Percentiles rank a stretch among this genome's conserved stretches.
Evolutionary conservation across 2,888 invertebrate species (phyloP).

Genomic region (Rhamnusium bicolor): DNA sequence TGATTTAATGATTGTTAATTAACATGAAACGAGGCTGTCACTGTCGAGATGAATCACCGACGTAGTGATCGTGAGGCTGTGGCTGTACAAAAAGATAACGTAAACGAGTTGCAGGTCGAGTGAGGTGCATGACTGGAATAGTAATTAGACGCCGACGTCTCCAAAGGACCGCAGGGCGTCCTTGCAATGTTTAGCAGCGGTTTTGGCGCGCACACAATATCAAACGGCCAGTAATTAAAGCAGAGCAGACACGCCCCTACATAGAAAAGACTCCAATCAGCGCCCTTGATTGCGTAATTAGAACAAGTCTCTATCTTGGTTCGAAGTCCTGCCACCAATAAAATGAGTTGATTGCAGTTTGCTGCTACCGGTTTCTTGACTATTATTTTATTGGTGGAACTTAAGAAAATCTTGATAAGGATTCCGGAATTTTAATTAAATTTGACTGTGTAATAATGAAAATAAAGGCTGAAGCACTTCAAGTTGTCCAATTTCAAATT

Average conservation of each 20-base stretch:
- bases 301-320: constrained; percentile 67
- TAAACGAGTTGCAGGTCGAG: constrained; percentile 41
- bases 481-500: constrained; percentile 24
- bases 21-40: constrained; percentile 42
- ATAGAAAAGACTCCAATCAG: constrained; percentile 64
- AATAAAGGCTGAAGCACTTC: constrained; percentile 26
- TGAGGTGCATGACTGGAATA: constrained; percentile 42
- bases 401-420: constrained; percentile 24
- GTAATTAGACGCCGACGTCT: constrained; percentile 36
- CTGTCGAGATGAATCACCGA: constrained; percentile 38
- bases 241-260: constrained; percentile 63
- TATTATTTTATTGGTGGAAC: constrained; percentile 37
- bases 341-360: constrained; percentile 62
- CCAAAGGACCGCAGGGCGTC: constrained; percentile 16
- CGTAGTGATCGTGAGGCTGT: constrained; percentile 36
- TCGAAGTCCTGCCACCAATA: constrained; percentile 64
- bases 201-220: constrained; percentile 42
- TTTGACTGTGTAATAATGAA: constrained; percentile 15
- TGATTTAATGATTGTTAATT: constrained; percentile 40
- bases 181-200: constrained; percentile 27
- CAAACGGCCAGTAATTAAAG: constrained; percentile 68
- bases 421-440: constrained; percentile 22
- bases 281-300: constrained; percentile 70
- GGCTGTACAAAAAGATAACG: constrained; percentile 38
- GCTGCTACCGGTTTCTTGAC: constrained; percentile 60